Conservation (phyloP, 2,797 vertebrate genomes). For the Liparis tanakae region DNA sequence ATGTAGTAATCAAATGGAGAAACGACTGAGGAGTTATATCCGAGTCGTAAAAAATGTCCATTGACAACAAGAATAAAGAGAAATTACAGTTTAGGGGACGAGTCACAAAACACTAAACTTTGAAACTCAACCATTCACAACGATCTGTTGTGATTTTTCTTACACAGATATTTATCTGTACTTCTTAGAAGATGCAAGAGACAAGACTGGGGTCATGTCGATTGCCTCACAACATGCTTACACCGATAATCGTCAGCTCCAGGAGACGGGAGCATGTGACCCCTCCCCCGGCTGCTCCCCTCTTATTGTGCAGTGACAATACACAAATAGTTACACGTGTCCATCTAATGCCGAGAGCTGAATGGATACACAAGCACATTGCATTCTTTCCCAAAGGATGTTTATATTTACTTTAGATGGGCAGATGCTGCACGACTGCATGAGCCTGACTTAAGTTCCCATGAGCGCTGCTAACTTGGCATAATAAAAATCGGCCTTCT, state of each 20-base stretch:
- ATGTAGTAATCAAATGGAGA: constrained; percentile 10
- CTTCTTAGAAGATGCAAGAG: constrained; percentile 2
- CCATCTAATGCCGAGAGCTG: background rate
- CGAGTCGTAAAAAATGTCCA: constrained; percentile 37
- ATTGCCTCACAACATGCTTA: background rate
- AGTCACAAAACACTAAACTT: constrained; percentile 8
- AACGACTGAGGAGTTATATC: constrained; percentile 17
- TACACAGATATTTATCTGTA: constrained; percentile 2
- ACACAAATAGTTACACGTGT: background rate
- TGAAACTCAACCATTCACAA: background rate
- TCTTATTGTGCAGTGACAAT: background rate
- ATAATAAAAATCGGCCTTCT: background rate
- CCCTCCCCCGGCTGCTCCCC: background rate
- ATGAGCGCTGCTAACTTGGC: background rate
- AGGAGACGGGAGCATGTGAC: background rate
- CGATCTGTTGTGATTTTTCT: background rate
- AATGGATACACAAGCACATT: background rate
- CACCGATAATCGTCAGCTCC: background rate
- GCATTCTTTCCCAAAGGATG: constrained; percentile 26
- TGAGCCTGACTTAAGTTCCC: constrained; percentile 5
- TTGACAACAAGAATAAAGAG: constrained; percentile 5
- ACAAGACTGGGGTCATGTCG: background rate
- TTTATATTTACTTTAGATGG: constrained; percentile 35
- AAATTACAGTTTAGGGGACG: constrained; percentile 1
- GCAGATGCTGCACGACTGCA: constrained; percentile 19